A percentile compares a stretch with the other conserved stretches of the same genome.
phyloP scores from a whole-genome alignment of 2,888 invertebrate species.

The Agelastica alni region DNA sequence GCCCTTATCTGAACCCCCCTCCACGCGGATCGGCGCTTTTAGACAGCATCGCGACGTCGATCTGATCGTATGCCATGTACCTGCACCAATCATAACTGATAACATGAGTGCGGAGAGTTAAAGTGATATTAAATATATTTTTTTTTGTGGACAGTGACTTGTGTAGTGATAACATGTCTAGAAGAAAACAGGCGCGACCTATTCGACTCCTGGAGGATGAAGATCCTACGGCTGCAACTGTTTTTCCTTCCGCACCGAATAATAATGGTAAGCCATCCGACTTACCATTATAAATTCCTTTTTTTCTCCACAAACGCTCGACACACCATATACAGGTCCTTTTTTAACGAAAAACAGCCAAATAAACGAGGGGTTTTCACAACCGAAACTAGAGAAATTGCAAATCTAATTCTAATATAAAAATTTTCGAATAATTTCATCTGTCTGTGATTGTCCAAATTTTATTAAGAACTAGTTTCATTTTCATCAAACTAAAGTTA shows the following conservation, averaged over 20 bases:
- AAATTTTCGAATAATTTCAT: too few species aligned
- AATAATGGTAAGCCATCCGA: slow-evolving; percentile 47
- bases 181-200: slow-evolving; percentile 62
- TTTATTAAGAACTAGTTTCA: too few species aligned
- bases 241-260: slow-evolving; percentile 37
- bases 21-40: slow-evolving; percentile 54
- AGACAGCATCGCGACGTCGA: slow-evolving; percentile 58
- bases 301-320: too few species aligned
- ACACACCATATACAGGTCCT: too few species aligned
- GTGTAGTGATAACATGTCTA: slow-evolving; percentile 56
- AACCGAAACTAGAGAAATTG: too few species aligned
- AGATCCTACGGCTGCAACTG: slow-evolving; percentile 47
- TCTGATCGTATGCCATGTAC: slow-evolving; percentile 54
- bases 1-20: slow-evolving; percentile 55
- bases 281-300: too few species aligned
- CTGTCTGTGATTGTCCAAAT: too few species aligned
- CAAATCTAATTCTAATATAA: too few species aligned
- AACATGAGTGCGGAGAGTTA: slow-evolving; percentile 41
- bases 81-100: slow-evolving; percentile 51
- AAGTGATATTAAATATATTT: slow-evolving; percentile 41
- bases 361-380: too few species aligned
- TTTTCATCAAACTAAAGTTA: too few species aligned
- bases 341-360: too few species aligned
- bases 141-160: slow-evolving; percentile 45
- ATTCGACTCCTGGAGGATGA: slow-evolving; percentile 60